phyloP scores from a whole-genome alignment of 1,140 invertebrate species.

The Caenorhabditis latens region DNA sequence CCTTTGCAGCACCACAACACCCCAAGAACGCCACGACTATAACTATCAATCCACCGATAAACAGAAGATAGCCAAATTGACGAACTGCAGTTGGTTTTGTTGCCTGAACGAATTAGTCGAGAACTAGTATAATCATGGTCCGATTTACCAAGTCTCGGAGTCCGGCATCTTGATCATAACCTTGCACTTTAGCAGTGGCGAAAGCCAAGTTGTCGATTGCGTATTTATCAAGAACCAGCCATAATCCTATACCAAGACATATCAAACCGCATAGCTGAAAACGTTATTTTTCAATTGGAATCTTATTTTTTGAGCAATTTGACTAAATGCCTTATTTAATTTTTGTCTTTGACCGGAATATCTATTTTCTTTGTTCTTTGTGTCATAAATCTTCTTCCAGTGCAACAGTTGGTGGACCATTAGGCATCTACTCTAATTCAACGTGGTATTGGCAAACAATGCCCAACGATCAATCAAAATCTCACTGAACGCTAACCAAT shows the following conservation, averaged over 20 bases:
- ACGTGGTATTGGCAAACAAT: background rate
- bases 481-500: background rate
- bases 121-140: background rate
- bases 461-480: conserved; percentile 11
- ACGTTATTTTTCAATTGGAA: background rate
- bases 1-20: conserved; percentile 77
- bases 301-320: background rate
- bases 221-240: conserved; percentile 77
- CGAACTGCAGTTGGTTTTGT: conserved; percentile 76
- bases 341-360: background rate
- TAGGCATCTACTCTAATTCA: background rate
- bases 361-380: background rate
- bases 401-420: conserved; percentile 33
- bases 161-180: conserved; percentile 75
- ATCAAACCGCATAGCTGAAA: conserved; percentile 76
- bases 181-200: conserved; percentile 74
- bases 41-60: conserved; percentile 74
- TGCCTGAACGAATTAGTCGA: conserved; percentile 65
- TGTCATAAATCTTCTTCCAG: background rate
- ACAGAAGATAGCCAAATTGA: conserved; percentile 75
- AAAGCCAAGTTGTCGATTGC: conserved; percentile 76
- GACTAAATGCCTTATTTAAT: background rate
- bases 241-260: conserved; percentile 73
- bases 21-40: conserved; percentile 75
- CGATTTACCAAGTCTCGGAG: conserved; percentile 71